A percentile compares a stretch with the other conserved stretches of the same genome.
Conservation (phyloP, 1,140 invertebrate species). For the Musca domestica region DNA sequence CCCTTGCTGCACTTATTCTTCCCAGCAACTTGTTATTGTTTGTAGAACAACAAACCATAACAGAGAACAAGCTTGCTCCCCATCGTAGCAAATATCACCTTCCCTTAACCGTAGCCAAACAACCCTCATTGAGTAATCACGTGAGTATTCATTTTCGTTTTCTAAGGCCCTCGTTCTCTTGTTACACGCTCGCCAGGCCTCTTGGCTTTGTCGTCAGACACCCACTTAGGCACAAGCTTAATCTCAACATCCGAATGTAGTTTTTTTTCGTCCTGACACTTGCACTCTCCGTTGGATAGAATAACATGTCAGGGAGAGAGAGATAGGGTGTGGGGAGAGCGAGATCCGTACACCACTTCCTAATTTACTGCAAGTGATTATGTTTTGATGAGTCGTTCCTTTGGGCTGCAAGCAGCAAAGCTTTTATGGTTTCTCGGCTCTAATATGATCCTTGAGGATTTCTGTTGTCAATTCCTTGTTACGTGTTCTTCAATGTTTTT, state of each 20-base stretch:
- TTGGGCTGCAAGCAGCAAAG: background rate
- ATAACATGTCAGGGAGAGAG: too few relatives aligned
- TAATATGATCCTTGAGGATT: too few relatives aligned
- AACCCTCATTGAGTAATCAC: slow-evolving; percentile 15
- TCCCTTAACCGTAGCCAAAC: background rate
- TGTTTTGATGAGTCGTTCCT: background rate
- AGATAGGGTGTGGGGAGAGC: too few relatives aligned
- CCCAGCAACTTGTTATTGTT: background rate
- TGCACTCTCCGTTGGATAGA: too few relatives aligned
- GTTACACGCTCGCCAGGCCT: too few relatives aligned
- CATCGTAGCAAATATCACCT: slow-evolving; percentile 18
- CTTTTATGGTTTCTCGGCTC: slow-evolving; percentile 7
- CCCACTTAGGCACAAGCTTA: slow-evolving; percentile 15
- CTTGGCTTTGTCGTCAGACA: background rate
- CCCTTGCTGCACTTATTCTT: background rate
- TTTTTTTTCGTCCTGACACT: too few relatives aligned
- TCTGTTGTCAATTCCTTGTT: background rate
- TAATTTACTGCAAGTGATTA: slow-evolving; percentile 13
- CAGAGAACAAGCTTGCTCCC: slow-evolving; percentile 13
- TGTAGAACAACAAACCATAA: background rate
- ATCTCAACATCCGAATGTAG: background rate
- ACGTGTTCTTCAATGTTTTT: background rate
- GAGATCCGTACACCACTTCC: background rate
- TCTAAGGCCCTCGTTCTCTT: too few relatives aligned
- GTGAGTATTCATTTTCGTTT: background rate